Percentiles rank a stretch among this genome's conserved stretches.
These are phyloP conservation scores for Sesamia inferens DNA, from an alignment of 2,888 invertebrate species.

Conservation along the genomic window DNA sequence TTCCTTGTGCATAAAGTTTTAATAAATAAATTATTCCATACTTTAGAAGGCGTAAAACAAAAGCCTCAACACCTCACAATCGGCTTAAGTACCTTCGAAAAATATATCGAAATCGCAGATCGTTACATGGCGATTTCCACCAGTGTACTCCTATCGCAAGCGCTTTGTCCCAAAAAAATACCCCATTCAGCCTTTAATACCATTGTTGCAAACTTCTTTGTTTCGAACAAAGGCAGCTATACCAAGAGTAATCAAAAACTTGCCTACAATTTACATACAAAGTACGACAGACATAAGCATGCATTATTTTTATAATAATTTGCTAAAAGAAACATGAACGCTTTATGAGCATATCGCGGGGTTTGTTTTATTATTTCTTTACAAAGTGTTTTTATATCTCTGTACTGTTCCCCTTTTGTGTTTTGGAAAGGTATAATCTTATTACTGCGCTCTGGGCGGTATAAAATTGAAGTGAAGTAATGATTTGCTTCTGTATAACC, in stretches of 20 bases:
- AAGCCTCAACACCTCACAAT: not conserved
- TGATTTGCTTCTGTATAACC: too few species aligned
- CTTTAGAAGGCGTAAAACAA: too few species aligned
- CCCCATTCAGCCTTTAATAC: constrained; percentile 39
- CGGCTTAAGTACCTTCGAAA: not conserved
- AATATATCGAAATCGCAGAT: not conserved
- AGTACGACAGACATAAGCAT: constrained; percentile 21
- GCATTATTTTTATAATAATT: constrained; percentile 48
- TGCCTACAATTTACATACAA: constrained; percentile 36
- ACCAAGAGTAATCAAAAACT: constrained; percentile 48
- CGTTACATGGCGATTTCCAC: not conserved
- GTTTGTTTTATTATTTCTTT: constrained; percentile 24
- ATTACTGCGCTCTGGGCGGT: constrained; percentile 2
- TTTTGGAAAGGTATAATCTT: constrained; percentile 9
- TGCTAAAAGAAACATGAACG: constrained; percentile 29
- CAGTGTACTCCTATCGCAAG: not conserved
- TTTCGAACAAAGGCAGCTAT: constrained; percentile 46
- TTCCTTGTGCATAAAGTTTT: too few species aligned
- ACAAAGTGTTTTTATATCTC: constrained; percentile 25
- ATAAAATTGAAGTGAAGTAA: constrained; percentile 5
- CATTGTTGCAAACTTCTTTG: constrained; percentile 51
- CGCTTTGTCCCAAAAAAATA: constrained; percentile 21
- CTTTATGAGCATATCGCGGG: constrained; percentile 23
- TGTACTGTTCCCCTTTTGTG: constrained; percentile 17
- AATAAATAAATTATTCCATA: too few species aligned